Base-by-base conservation (phyloP, 1,140 invertebrate genomes). In the Papilio polytes region DNA sequence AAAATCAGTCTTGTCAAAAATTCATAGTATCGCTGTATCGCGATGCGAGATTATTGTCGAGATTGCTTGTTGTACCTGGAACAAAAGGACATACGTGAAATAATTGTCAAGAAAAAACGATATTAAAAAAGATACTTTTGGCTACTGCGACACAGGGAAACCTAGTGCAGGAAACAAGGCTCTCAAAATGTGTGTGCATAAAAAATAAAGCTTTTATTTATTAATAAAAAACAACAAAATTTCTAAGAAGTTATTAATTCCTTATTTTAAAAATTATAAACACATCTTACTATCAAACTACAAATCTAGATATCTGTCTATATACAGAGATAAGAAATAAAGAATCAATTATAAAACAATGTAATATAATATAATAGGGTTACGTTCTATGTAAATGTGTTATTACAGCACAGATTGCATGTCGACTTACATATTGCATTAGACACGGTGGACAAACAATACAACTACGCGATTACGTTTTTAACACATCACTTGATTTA, bases 1-100 rank as follows among this genome's bases (percentile, higher is more conserved):
- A 88, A 90, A 90, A 92, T 94, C 92, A 94, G 92, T 94, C 92
- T 94, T 93, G 78, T 84, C 84, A 87, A 90, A 89, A 83, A 53
- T 81, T 84, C 78, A 81, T 63, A 84, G 85, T 85, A 81, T 86
- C 82, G 86, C 84, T 86, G 85, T 84, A 12, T 51, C 76, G 81
- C 78, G 81, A 81, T 74, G 80, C 82, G 80, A 81, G 84, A 83
- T 92, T 91, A 90, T 90, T 91, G 88, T 92, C 87, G 82, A 84
- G 83, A 82, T 86, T 86, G 72, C 80, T 56, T 84, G 80, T 80
- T 80, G 79, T 82, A 89, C 88, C 92, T 94, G 91, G 20, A 94
- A 94, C 92, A 94, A 93, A 73, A 80, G 12, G 80, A 15, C 12
- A 15, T 15, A 31, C 22, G 31, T 26, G 10, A 31, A 31, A 66